A percentile compares a stretch with the other conserved stretches of the same genome.
Conservation (phyloP, 2,888 invertebrate genomes). For the Globia sparganii region DNA sequence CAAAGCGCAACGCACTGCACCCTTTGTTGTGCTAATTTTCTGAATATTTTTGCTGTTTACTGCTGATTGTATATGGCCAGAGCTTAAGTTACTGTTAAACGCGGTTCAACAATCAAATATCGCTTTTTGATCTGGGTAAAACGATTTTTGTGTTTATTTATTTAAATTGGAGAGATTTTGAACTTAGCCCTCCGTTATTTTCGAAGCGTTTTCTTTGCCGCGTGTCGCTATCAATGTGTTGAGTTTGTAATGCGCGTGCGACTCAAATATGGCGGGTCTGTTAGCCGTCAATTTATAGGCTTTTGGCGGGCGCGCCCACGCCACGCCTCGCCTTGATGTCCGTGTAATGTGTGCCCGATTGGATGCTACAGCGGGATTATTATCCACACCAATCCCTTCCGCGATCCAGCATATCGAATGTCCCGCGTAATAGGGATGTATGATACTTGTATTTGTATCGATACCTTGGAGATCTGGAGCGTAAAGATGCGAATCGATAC, state of each 20-base stretch:
- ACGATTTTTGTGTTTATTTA: neutral
- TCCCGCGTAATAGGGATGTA: constrained; percentile 35
- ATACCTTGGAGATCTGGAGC: neutral
- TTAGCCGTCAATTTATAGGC: constrained; percentile 71
- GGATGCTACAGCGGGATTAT: constrained; percentile 62
- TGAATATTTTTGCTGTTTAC: constrained; percentile 10
- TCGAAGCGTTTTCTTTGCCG: neutral
- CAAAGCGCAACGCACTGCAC: constrained; percentile 7
- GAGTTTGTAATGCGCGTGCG: constrained; percentile 30
- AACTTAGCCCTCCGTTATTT: constrained; percentile 10
- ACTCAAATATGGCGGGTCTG: constrained; percentile 56
- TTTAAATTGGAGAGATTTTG: neutral
- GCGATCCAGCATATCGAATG: constrained; percentile 64
- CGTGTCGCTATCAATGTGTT: constrained; percentile 14
- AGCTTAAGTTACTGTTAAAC: constrained; percentile 10
- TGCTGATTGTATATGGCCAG: neutral
- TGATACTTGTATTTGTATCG: neutral
- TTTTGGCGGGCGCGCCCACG: constrained; percentile 70
- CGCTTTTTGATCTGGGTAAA: neutral
- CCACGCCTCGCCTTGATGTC: constrained; percentile 58
- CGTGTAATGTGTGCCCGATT: constrained; percentile 69
- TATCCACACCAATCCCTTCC: constrained; percentile 59
- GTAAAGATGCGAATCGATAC: neutral
- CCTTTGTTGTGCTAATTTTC: constrained; percentile 26
- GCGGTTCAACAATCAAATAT: neutral